A percentile compares a stretch with the other conserved stretches of the same genome.
Conservation (phyloP, 2,113 vertebrate genomes). For the Clarias gariepinus region DNA sequence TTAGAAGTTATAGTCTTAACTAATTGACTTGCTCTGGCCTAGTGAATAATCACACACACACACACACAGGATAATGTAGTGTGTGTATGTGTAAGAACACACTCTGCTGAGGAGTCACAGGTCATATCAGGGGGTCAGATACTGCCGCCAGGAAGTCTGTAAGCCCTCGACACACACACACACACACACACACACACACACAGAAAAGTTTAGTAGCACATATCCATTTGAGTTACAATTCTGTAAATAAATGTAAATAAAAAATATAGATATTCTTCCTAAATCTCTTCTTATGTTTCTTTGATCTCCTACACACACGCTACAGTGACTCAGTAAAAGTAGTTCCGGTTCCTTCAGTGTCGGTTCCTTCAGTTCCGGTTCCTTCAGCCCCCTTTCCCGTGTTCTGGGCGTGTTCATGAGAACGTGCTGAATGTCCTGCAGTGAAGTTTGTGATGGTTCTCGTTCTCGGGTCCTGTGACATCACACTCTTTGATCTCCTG, state of each 20-base stretch:
- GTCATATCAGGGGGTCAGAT: constrained; percentile 33
- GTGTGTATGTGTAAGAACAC: constrained; percentile 10
- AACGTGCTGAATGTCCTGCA: too few relatives aligned
- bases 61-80: neutral
- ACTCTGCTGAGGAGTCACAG: constrained; percentile 4
- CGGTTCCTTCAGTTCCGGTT: too few relatives aligned
- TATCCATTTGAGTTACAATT: too few relatives aligned
- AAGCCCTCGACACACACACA: constrained; percentile 18
- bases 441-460: too few relatives aligned
- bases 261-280: too few relatives aligned
- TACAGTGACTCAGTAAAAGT: neutral
- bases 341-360: neutral
- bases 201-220: neutral
- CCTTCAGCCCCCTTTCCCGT: too few relatives aligned
- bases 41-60: neutral
- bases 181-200: constrained; percentile 23
- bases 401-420: too few relatives aligned
- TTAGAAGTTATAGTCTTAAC: constrained; percentile 36
- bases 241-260: too few relatives aligned
- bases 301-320: neutral
- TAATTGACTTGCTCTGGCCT: constrained; percentile 34
- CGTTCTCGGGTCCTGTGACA: too few relatives aligned
- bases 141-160: constrained; percentile 42
- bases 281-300: neutral
- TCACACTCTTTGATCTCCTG: too few relatives aligned